A percentile compares a stretch with the other conserved stretches of the same genome.
These are phyloP conservation scores for Serilophus lunatus DNA, from an alignment of 2,113 vertebrate genomes.

Conservation along the genomic window DNA sequence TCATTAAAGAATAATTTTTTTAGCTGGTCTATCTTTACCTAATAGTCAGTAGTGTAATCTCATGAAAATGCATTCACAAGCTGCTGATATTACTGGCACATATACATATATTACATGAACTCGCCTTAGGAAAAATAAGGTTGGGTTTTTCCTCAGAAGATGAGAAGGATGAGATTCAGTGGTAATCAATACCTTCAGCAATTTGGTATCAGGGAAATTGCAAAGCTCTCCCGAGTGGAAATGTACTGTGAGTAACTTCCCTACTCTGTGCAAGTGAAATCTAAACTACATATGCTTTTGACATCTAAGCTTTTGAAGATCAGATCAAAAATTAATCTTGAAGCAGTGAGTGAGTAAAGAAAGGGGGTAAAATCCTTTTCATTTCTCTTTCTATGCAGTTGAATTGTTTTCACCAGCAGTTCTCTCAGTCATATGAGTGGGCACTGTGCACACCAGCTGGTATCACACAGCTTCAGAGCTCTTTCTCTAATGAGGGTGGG, in stretches of 20 bases:
- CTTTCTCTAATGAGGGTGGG: background rate
- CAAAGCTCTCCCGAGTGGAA: background rate
- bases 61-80: too few relatives aligned
- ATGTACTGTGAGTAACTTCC: background rate
- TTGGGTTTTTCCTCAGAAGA: background rate
- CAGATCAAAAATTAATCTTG: background rate
- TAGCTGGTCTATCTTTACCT: too few relatives aligned
- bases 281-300: background rate
- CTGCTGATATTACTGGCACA: too few relatives aligned
- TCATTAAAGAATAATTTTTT: too few relatives aligned
- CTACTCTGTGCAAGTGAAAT: background rate
- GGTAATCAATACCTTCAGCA: background rate
- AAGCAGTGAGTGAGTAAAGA: background rate
- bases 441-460: background rate
- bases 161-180: background rate
- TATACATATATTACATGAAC: too few relatives aligned
- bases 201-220: background rate
- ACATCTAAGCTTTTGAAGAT: background rate
- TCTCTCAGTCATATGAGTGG: background rate
- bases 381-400: background rate
- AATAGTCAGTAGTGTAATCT: too few relatives aligned
- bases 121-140: background rate
- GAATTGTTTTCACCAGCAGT: background rate
- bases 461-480: background rate
- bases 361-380: background rate